These are phyloP conservation scores for Philhelius pedissequus DNA, from an alignment of 2,888 invertebrate species.

Conservation along the genomic window DNA sequence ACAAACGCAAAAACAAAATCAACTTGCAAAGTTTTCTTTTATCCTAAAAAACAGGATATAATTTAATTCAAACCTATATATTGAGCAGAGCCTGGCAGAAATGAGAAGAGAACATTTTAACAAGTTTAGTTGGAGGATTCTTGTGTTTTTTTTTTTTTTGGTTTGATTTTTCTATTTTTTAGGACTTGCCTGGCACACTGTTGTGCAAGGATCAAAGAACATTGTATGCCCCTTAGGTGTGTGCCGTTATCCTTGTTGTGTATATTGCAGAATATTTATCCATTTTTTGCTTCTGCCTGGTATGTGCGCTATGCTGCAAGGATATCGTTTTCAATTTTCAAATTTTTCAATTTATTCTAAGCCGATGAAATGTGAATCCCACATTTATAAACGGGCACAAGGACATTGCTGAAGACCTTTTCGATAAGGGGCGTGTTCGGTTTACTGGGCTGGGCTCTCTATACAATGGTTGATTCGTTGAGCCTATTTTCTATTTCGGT, in stretches of 20 bases:
- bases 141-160: neutral
- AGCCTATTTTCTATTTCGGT: neutral
- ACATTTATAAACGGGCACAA: constrained; percentile 50
- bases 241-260: constrained; percentile 27
- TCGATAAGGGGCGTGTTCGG: neutral
- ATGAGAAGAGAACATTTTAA: constrained; percentile 56
- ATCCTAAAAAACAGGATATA: constrained; percentile 62
- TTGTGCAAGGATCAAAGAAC: constrained; percentile 29
- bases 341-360: constrained; percentile 68
- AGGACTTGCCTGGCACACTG: neutral
- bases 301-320: constrained; percentile 13
- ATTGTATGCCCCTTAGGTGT: constrained; percentile 48
- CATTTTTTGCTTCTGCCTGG: neutral
- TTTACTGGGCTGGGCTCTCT: neutral
- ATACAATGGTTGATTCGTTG: neutral
- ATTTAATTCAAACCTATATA: constrained; percentile 64
- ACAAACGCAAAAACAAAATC: constrained; percentile 7
- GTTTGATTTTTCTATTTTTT: constrained; percentile 16
- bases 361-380: constrained; percentile 67
- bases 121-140: constrained; percentile 48
- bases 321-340: constrained; percentile 69
- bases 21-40: constrained; percentile 56
- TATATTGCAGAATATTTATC: constrained; percentile 5
- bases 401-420: constrained; percentile 47
- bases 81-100: constrained; percentile 23